These are phyloP conservation scores for Mastomys natalensis DNA, from an alignment of 2,113 vertebrate genomes.

Conservation along the genomic window DNA sequence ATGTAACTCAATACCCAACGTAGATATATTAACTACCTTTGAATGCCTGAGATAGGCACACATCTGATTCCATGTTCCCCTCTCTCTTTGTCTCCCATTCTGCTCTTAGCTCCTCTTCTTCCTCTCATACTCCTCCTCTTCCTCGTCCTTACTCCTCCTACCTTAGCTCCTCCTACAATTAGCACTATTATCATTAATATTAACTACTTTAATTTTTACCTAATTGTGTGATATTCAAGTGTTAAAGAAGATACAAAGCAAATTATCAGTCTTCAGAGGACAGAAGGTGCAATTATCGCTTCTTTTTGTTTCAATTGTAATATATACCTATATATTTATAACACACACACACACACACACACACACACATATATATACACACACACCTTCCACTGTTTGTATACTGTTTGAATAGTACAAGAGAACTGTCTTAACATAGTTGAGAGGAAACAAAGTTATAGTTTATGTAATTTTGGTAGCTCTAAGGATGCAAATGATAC, in stretches of 20 bases:
- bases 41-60: too few relatives aligned
- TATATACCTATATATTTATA: too few relatives aligned
- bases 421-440: background rate
- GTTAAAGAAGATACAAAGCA: background rate
- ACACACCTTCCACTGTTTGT: background rate
- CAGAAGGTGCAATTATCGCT: background rate
- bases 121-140: too few relatives aligned
- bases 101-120: too few relatives aligned
- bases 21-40: too few relatives aligned
- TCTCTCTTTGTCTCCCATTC: too few relatives aligned
- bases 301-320: background rate
- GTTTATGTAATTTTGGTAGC: conserved; percentile 35
- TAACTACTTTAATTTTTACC: background rate
- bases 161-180: background rate
- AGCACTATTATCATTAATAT: background rate
- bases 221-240: background rate
- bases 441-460: conserved; percentile 39
- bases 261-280: background rate
- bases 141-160: too few relatives aligned
- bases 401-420: background rate
- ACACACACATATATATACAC: too few relatives aligned
- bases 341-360: too few relatives aligned
- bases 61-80: too few relatives aligned
- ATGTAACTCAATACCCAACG: too few relatives aligned
- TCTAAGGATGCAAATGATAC: conserved; percentile 31